Evolutionary conservation across 2,797 vertebrate genomes (phyloP).

Genomic region (Anguilla marmorata): DNA sequence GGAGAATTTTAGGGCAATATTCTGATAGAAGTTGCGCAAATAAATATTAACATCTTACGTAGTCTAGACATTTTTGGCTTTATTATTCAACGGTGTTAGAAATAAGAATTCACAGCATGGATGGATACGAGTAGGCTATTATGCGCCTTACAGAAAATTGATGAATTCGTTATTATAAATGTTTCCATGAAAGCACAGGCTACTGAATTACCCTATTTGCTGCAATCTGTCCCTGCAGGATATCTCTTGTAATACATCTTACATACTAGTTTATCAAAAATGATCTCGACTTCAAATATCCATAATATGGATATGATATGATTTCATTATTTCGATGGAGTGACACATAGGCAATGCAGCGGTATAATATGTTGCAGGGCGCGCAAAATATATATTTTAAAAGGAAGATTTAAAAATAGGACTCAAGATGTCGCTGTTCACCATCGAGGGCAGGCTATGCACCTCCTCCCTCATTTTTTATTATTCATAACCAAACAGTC

Average conservation of each 20-base stretch:
- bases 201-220: too few species aligned
- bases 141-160: background rate
- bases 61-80: background rate
- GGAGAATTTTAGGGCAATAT: too few species aligned
- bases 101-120: background rate
- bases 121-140: background rate
- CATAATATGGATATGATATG: background rate
- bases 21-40: too few species aligned
- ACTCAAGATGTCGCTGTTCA: constrained; percentile 2
- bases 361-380: background rate
- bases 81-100: background rate
- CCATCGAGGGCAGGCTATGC: background rate
- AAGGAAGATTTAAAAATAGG: background rate
- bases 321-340: background rate
- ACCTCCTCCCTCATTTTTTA: background rate
- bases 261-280: background rate
- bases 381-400: background rate
- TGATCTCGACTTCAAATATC: background rate
- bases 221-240: too few species aligned
- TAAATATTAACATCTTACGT: background rate
- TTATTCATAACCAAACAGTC: background rate
- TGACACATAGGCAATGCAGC: background rate
- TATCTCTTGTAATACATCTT: background rate
- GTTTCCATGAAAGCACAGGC: too few species aligned
- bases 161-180: background rate